Base-by-base conservation (phyloP, 2,113 vertebrate species). In the Leptobrachium leishanense region DNA sequence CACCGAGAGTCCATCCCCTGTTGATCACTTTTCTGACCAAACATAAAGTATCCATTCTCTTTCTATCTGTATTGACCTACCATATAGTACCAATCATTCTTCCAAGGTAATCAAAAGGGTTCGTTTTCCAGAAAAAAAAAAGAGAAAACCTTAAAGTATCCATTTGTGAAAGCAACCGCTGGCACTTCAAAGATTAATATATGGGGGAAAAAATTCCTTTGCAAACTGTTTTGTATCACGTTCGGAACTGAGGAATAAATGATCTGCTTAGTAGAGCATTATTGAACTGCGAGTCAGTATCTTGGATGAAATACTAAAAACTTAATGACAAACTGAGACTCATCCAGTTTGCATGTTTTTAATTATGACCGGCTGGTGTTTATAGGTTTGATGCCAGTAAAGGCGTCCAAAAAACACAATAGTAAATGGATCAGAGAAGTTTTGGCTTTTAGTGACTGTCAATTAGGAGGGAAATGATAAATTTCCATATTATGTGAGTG, bases 351-450 rank as follows among this genome's bases (percentile, higher is more conserved):
- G 84, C 84, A 72, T 88, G 85, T 82, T 84, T 86, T 84, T 93
- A 85, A 87, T 90, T 82, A 77, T 81, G 82, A 79, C 57, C 68
- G 76, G 84, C 88, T 90, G 86, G 82, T 85, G 84, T 89, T 87
- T 85, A 84, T 81, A 85, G 84, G 79, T 88, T 81, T 84, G 75
- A 79, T 84, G 90, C 90, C 90, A 92, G n/a, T 81, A 87, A 78
- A 89, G 76, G 63, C 81, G 8, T 88, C 86, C 87, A 89, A 86
- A 88, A 89, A 72, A 85, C 78, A 82, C 89, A 89, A 86, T 83
- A 87, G 81, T 82, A 86, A 82, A 86, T 86, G 84, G 13, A 86
- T 85, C 86, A 86, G 73, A 86, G 74, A 86, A 43, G 65, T 57
- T 82, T 87, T 89, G 87, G 85, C 87, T 89, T 62, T 79, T 81